phyloP scores from a whole-genome alignment of 2,888 invertebrate genomes.

The Macrosiphum euphorbiae region DNA sequence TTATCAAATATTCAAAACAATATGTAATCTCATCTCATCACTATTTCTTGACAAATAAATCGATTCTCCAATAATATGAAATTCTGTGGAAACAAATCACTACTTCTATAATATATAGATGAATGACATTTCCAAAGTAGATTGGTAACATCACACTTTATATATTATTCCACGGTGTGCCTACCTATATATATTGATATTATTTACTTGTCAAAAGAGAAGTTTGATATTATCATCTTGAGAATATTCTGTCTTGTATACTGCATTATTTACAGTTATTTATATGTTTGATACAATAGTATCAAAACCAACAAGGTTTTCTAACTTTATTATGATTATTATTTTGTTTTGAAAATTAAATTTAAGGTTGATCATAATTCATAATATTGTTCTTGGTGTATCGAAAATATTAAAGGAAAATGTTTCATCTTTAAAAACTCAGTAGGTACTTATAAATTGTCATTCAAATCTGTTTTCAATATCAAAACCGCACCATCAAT shows the following conservation, averaged over 20 bases:
- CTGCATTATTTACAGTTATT: neutral
- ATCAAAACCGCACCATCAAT: neutral
- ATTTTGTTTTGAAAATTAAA: neutral
- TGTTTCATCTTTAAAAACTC: neutral
- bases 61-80: neutral
- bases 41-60: neutral
- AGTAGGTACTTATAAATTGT: neutral
- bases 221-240: neutral
- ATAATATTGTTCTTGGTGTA: neutral
- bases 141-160: neutral
- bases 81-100: neutral
- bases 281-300: neutral
- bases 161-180: neutral
- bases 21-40: neutral
- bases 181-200: neutral
- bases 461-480: too few relatives aligned
- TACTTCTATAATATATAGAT: neutral
- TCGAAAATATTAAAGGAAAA: neutral
- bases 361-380: neutral
- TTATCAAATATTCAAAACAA: neutral
- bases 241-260: neutral
- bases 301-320: neutral
- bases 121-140: neutral
- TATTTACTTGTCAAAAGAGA: neutral
- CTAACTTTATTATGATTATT: neutral